Percentiles rank a stretch among this genome's conserved stretches.
Evolutionary conservation across 2,888 invertebrate species (phyloP).

Genomic region (Miltochrista miniata): DNA sequence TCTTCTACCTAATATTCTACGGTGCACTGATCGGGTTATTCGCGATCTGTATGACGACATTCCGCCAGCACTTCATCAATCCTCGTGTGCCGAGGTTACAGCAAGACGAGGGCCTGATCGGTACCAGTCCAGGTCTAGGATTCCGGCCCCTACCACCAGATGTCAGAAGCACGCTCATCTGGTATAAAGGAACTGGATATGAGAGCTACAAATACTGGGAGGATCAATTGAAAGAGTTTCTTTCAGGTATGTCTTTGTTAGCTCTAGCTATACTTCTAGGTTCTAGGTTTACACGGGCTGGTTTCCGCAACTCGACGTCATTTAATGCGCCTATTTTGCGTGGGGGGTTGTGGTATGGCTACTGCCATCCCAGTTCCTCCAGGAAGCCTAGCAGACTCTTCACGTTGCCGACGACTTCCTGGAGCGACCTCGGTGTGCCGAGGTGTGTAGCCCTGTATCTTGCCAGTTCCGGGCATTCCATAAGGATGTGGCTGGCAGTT

Average conservation of each 20-base stretch:
- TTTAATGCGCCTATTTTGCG: too few species aligned
- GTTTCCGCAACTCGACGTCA: too few species aligned
- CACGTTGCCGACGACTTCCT: too few species aligned
- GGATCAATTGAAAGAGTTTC: conserved; percentile 88
- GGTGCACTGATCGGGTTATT: conserved; percentile 93
- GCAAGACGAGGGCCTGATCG: conserved; percentile 92
- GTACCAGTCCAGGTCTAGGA: conserved; percentile 97
- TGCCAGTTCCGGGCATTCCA: too few species aligned
- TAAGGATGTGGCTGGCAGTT: too few species aligned
- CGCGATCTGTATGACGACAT: conserved; percentile 95
- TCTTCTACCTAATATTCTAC: conserved; percentile 97
- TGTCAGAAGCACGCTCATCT: conserved; percentile 96
- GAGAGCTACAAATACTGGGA: conserved; percentile 92
- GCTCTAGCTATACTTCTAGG: neutral
- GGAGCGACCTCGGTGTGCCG: too few species aligned
- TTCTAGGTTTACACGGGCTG: too few species aligned
- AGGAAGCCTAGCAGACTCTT: too few species aligned
- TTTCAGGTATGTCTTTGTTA: conserved; percentile 86
- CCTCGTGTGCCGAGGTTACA: conserved; percentile 94
- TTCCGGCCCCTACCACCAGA: conserved; percentile 97
- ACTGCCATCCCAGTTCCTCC: too few species aligned
- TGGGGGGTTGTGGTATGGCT: too few species aligned
- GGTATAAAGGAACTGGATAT: conserved; percentile 93
- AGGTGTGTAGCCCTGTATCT: too few species aligned
- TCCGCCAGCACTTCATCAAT: conserved; percentile 95